Base-by-base conservation (phyloP, 2,113 vertebrate species). In the Callorhinus ursinus region DNA sequence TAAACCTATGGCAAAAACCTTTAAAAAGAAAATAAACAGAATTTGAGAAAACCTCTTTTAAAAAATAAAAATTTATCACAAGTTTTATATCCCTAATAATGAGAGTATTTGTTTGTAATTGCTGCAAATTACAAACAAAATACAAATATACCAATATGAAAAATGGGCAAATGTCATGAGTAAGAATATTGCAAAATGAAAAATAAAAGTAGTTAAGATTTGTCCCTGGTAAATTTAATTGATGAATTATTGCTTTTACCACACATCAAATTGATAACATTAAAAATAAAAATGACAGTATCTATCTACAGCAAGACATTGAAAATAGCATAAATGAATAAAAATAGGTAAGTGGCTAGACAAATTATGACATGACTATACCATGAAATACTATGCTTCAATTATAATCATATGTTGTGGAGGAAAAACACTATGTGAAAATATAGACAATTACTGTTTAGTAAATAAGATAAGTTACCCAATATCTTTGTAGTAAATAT, bases 391-490 rank as follows among this genome's bases (percentile, higher is more conserved):
- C 1, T 85, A 57, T 42, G 69, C 19, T 90, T 88, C n/a, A 7
- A 28, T 83, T 88, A 82, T 72, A 71, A 77, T 53, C 21, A n/a
- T 10, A 59, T 67, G 69, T 22, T 89, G 1, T 22, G 42, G 28
- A 86, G 83, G 59, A 96, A 94, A 94, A 95, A 82, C 16, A 90
- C 14, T 31, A 71, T 42, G 8, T 69, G n/a, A 93, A 80, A 91
- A 88, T 77, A 55, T 0, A 88, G 49, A 69, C 4, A 90, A 79
- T 36, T 36, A 69, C 14, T 67, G 49, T 85, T 80, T 69, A 87
- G n/a, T 28, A 51, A 88, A 69, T 80, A 84, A 72, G 93, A 72
- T 49, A 83, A 18, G 14, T 33, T 88, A 7, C 55, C 24, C 63
- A 88, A 36, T 88, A 49, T 21, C 57, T 82, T 85, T n/a, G 14